Percentiles rank a stretch among this genome's conserved stretches.
Conservation (phyloP, 2,888 invertebrate species). For the Pelosia muscerda region DNA sequence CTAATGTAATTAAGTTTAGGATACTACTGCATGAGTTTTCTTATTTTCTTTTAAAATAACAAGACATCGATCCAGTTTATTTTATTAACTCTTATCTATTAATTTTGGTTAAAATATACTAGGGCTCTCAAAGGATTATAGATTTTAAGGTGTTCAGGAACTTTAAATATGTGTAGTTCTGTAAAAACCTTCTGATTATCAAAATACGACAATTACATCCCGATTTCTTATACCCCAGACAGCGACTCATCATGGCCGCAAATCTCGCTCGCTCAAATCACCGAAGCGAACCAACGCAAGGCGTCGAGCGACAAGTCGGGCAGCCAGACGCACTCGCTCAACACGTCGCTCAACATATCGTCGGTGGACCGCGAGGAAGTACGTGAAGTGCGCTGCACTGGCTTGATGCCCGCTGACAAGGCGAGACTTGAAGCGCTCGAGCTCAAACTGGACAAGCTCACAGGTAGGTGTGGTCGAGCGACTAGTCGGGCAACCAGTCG, state of each 20-base stretch:
- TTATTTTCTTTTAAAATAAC: too few species aligned
- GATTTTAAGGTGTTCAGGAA: too few species aligned
- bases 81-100: too few species aligned
- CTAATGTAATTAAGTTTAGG: too few species aligned
- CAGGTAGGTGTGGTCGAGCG: slow-evolving; percentile 55
- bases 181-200: too few species aligned
- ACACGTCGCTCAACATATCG: slow-evolving; percentile 45
- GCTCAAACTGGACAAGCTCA: slow-evolving; percentile 73
- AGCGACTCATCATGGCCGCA: slow-evolving; percentile 80
- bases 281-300: slow-evolving; percentile 78
- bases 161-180: too few species aligned
- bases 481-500: too few species aligned
- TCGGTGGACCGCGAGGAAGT: slow-evolving; percentile 38
- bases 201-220: neutral
- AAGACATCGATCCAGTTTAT: too few species aligned
- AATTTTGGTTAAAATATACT: too few species aligned
- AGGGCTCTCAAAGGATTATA: too few species aligned
- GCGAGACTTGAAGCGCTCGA: slow-evolving; percentile 60
- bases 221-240: slow-evolving; percentile 49
- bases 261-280: slow-evolving; percentile 79
- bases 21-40: too few species aligned
- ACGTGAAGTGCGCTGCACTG: slow-evolving; percentile 26
- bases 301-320: slow-evolving; percentile 75
- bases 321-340: slow-evolving; percentile 68
- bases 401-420: slow-evolving; percentile 31